phyloP scores from a whole-genome alignment of 2,797 vertebrate genomes.

The Natrix natrix region DNA sequence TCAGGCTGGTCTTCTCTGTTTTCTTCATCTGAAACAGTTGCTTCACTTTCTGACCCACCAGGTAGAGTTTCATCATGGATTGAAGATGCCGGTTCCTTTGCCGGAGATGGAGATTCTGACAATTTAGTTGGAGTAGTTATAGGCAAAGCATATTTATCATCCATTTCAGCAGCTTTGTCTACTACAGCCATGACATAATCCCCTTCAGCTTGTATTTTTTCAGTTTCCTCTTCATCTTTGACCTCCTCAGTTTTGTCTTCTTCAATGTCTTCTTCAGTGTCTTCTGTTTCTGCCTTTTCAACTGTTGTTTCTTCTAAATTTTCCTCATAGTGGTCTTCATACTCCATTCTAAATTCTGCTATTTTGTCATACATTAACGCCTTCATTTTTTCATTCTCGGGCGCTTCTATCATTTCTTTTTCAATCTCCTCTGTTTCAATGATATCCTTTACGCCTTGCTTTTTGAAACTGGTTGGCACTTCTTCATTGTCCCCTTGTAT shows the following conservation, averaged over 20 bases:
- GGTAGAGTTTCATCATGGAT: constrained; percentile 87
- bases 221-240: constrained; percentile 66
- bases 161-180: constrained; percentile 70
- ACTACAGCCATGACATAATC: constrained; percentile 74
- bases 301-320: constrained; percentile 69
- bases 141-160: constrained; percentile 70
- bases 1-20: constrained; percentile 85
- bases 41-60: constrained; percentile 83
- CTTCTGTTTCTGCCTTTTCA: constrained; percentile 73
- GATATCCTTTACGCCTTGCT: constrained; percentile 30
- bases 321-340: constrained; percentile 69
- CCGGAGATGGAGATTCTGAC: constrained; percentile 80
- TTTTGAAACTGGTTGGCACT: constrained; percentile 32
- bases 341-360: constrained; percentile 63
- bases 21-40: constrained; percentile 89
- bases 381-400: constrained; percentile 52
- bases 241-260: constrained; percentile 71
- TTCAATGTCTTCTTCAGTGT: constrained; percentile 70
- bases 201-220: constrained; percentile 64
- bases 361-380: constrained; percentile 62
- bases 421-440: constrained; percentile 51
- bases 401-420: constrained; percentile 58
- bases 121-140: constrained; percentile 73
- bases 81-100: constrained; percentile 73
- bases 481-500: constrained; percentile 74